phyloP scores from a whole-genome alignment of 92 coral and sea anemone species.

The Bergia puertoricense region DNA sequence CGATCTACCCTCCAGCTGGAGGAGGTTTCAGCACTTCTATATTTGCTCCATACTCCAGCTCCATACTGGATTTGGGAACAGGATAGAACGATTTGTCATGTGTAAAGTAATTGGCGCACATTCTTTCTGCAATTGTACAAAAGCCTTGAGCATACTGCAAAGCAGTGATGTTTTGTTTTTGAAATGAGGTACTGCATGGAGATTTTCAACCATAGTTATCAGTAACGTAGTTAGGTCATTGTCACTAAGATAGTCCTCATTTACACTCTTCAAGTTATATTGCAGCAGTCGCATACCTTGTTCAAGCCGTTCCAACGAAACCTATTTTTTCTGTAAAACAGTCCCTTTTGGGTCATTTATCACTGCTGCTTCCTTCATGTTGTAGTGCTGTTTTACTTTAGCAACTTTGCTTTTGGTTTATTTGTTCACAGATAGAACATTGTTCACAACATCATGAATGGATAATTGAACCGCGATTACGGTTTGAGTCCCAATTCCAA shows the following conservation, averaged over 20 bases:
- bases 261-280: conserved; percentile 42
- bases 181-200: conserved; percentile 47
- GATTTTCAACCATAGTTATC: neutral
- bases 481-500: too few relatives aligned
- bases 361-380: conserved; percentile 8
- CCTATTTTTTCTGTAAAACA: conserved; percentile 47
- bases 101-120: neutral
- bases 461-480: too few relatives aligned
- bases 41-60: neutral
- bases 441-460: neutral
- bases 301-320: conserved; percentile 40
- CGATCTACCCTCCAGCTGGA: conserved; percentile 1
- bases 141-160: conserved; percentile 43
- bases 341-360: neutral
- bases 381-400: conserved; percentile 13
- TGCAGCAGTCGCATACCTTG: conserved; percentile 38
- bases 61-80: conserved; percentile 33
- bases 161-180: conserved; percentile 49
- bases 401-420: neutral
- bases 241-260: conserved; percentile 16
- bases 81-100: conserved; percentile 21
- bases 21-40: conserved; percentile 33
- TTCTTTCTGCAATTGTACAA: neutral
- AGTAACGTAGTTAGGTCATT: conserved; percentile 43
- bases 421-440: conserved; percentile 8